Conservation (phyloP, 1,140 invertebrate species). For the Pseudomyrmex pallidus region DNA sequence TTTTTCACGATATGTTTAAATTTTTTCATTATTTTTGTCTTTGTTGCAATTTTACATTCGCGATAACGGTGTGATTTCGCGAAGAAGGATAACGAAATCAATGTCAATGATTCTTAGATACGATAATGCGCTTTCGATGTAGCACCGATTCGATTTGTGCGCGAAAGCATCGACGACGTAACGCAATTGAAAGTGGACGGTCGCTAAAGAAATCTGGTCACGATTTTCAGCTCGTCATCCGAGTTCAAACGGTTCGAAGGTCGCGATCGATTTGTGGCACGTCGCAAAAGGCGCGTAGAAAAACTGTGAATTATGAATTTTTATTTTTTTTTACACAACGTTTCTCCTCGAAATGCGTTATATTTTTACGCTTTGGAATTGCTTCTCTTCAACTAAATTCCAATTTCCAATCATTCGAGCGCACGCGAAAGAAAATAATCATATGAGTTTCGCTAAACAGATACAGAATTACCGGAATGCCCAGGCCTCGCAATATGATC, state of each 20-base stretch:
- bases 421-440: not conserved
- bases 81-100: slow-evolving; percentile 10
- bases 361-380: not conserved
- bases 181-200: slow-evolving; percentile 34
- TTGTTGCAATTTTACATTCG: not conserved
- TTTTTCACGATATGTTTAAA: not conserved
- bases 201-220: slow-evolving; percentile 36
- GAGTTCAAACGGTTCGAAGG: slow-evolving; percentile 57
- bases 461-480: not conserved
- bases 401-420: slow-evolving; percentile 7
- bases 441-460: not conserved
- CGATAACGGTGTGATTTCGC: slow-evolving; percentile 16
- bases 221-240: slow-evolving; percentile 12
- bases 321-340: not conserved
- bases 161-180: slow-evolving; percentile 50
- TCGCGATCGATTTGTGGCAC: slow-evolving; percentile 59
- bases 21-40: too few relatives aligned
- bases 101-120: slow-evolving; percentile 31
- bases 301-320: too few relatives aligned
- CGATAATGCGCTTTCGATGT: slow-evolving; percentile 46
- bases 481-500: slow-evolving; percentile 29
- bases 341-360: not conserved
- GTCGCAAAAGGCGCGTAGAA: too few relatives aligned
- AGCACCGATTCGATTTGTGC: not conserved
- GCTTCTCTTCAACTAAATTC: slow-evolving; percentile 5